phyloP scores from a whole-genome alignment of 2,113 vertebrate species.

The Vulpes lagopus region DNA sequence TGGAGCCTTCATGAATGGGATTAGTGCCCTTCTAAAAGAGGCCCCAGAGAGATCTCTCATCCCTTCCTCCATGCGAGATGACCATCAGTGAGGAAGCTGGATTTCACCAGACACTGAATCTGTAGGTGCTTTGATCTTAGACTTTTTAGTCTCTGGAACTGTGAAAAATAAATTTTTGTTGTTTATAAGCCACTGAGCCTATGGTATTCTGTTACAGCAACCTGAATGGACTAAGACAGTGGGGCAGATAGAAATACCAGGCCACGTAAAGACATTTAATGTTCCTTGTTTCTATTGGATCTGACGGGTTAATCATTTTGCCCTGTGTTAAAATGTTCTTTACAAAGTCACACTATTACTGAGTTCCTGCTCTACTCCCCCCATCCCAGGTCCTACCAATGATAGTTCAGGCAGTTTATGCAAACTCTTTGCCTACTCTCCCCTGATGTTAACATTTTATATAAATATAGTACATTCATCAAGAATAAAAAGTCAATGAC shows the following conservation, averaged over 20 bases:
- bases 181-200: background rate
- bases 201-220: background rate
- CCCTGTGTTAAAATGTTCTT: background rate
- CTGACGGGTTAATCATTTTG: background rate
- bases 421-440: background rate
- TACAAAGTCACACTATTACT: background rate
- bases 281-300: background rate
- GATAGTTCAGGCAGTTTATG: background rate
- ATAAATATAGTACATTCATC: background rate
- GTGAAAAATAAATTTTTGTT: background rate
- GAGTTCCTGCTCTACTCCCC: background rate
- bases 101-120: too few species aligned
- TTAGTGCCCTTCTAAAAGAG: too few species aligned
- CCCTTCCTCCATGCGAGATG: too few species aligned
- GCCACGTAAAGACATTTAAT: background rate
- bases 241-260: background rate
- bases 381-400: background rate
- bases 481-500: conserved; percentile 25
- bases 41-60: too few species aligned
- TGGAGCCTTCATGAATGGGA: too few species aligned
- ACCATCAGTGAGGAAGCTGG: too few species aligned
- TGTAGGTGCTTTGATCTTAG: background rate
- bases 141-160: background rate
- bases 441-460: background rate
- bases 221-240: background rate